Evolutionary conservation across 2,797 vertebrate genomes (phyloP), one percentile per base, ranked within the genome.

Genomic region (Peromyscus nudipes): DNA sequence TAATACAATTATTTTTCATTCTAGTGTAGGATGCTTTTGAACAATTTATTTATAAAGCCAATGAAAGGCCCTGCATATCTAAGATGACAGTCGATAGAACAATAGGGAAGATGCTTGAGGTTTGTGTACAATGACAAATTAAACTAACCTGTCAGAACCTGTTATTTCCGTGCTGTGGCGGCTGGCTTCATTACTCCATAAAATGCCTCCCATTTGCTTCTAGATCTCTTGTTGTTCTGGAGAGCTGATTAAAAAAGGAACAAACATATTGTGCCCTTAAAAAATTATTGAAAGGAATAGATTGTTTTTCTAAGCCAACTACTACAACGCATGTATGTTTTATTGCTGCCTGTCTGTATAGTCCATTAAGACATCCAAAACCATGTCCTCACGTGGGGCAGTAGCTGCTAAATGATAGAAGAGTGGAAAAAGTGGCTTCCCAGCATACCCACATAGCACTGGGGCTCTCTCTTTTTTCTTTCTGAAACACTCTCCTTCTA

Each of bases 61-160:
- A 94, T 62, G 81, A 94, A 95, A 98, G 97, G 76, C 80, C 60
- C 31, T 77, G 34, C 87, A 55, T 0, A 0, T 97, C 92, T 97
- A 94, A 98, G 96, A 97, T 92, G 84, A 97, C 91, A 96, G 89
- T 95, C 98, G 96, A 96, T 94, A 97, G 95, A 96, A 98, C 92
- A 97, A 98, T 91, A 95, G 92, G 97, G 25, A 97, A 76, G 62
- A 94, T 97, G 98, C 96, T 79, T 79, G 94, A 96, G 82, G 97
- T 97, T 96, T 98, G 93, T 55, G 64, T 97, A 97, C 82, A 97
- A 96, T 96, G 93, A 93, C 9, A 31, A 98, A 91, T 97, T 98
- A 98, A 98, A 98, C 98, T 97, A 98, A 98, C 97, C 97, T 97
- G 95, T 92, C 94, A 69, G 95, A 98, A 97, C 96, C 97, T 97